These are phyloP conservation scores for Bombus confusus DNA, from an alignment of 1,140 invertebrate species.

Conservation along the genomic window DNA sequence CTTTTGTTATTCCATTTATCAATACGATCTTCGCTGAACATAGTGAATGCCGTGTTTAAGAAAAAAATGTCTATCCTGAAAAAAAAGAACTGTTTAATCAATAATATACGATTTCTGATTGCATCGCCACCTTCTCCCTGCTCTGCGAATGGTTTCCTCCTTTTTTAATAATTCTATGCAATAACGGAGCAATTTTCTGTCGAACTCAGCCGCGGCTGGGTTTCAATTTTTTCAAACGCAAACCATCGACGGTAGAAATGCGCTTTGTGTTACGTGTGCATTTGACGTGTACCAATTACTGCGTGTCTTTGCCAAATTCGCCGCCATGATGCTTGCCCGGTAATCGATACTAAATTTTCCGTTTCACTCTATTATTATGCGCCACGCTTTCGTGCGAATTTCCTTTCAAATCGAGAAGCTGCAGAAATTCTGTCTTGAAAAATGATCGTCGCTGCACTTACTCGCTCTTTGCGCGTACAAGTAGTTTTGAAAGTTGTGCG, in stretches of 20 bases:
- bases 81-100: neutral
- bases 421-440: too few species aligned
- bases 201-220: neutral
- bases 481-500: too few species aligned
- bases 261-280: neutral
- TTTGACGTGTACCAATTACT: slow-evolving; percentile 16
- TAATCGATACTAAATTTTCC: neutral
- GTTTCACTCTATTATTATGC: neutral
- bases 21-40: too few species aligned
- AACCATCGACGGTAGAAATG: neutral
- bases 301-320: slow-evolving; percentile 23
- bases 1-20: too few species aligned
- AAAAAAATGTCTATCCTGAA: too few species aligned
- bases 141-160: neutral
- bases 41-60: too few species aligned
- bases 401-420: neutral
- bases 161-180: neutral
- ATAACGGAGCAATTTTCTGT: slow-evolving; percentile 9
- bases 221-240: slow-evolving; percentile 6
- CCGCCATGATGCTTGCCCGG: neutral
- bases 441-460: too few species aligned
- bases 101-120: neutral
- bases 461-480: too few species aligned
- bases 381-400: neutral
- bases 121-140: neutral